Evolutionary conservation across 1,140 invertebrate genomes (phyloP).

Genomic region (Adelges cooleyi): DNA sequence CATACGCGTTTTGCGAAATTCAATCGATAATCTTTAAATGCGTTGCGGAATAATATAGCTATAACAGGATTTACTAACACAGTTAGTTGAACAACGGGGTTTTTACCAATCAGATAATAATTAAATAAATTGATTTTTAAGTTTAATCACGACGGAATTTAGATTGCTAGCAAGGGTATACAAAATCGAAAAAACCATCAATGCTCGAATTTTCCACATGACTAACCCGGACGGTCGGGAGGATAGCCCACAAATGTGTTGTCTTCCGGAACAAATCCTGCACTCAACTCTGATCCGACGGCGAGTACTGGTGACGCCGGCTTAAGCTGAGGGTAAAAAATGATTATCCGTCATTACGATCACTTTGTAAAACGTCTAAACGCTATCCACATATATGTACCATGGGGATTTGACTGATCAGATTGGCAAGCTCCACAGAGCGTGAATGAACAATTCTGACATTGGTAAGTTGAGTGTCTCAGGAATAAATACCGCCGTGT

Average conservation of each 20-base stretch:
- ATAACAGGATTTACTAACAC: too few species aligned
- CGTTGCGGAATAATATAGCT: too few species aligned
- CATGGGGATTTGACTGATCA: conserved; percentile 8
- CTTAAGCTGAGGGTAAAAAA: conserved; percentile 3
- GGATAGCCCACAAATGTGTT: neutral
- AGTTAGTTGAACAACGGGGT: too few species aligned
- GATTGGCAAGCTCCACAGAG: conserved; percentile 18
- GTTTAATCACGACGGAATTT: too few species aligned
- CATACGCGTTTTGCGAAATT: too few species aligned
- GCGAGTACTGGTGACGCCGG: neutral
- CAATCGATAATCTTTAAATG: too few species aligned
- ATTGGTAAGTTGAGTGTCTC: conserved; percentile 12
- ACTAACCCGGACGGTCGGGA: neutral
- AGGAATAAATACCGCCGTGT: too few species aligned
- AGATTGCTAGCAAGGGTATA: too few species aligned
- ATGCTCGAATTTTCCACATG: conserved; percentile 15
- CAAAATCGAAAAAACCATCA: neutral
- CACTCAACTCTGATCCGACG: neutral
- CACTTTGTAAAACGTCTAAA: conserved; percentile 21
- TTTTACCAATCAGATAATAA: too few species aligned
- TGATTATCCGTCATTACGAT: conserved; percentile 28
- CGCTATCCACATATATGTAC: neutral
- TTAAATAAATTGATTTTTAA: too few species aligned
- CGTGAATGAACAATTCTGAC: conserved; percentile 9
- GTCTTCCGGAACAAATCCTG: conserved; percentile 26